These are phyloP conservation scores for Pachypanchax playfairii DNA, from an alignment of 2,113 vertebrate genomes.

Conservation along the genomic window DNA sequence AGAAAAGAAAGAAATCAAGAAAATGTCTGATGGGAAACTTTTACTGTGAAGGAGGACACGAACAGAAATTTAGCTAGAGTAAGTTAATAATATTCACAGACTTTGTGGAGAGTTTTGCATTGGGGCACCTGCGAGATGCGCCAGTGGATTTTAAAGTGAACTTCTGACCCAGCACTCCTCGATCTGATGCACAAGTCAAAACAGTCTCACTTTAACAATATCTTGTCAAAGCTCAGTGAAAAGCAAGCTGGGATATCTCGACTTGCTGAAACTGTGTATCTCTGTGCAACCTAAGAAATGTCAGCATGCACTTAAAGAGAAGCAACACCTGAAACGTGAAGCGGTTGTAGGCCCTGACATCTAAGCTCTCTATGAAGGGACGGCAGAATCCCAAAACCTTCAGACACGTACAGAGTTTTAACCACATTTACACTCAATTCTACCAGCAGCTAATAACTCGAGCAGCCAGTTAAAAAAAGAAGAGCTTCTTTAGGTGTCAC, in stretches of 20 bases:
- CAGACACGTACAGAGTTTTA: slow-evolving; percentile 24
- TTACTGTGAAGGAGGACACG: too few species aligned
- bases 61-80: too few species aligned
- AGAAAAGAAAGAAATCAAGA: too few species aligned
- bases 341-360: slow-evolving; percentile 29
- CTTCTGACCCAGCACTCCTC: too few species aligned
- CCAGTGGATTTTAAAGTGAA: too few species aligned
- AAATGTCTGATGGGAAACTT: too few species aligned
- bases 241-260: neutral
- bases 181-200: too few species aligned
- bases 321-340: slow-evolving; percentile 31
- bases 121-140: too few species aligned
- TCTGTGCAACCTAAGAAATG: slow-evolving; percentile 10
- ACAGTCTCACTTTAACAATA: neutral
- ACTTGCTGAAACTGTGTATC: neutral
- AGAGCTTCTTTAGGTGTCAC: too few species aligned
- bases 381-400: slow-evolving; percentile 26
- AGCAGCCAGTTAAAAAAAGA: neutral
- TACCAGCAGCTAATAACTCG: neutral
- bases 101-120: too few species aligned
- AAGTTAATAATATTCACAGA: too few species aligned
- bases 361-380: neutral
- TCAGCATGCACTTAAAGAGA: slow-evolving; percentile 18
- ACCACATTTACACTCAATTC: neutral
- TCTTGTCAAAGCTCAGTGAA: neutral